phyloP scores from a whole-genome alignment of 2,888 invertebrate genomes.

The Plagodis dolabraria region DNA sequence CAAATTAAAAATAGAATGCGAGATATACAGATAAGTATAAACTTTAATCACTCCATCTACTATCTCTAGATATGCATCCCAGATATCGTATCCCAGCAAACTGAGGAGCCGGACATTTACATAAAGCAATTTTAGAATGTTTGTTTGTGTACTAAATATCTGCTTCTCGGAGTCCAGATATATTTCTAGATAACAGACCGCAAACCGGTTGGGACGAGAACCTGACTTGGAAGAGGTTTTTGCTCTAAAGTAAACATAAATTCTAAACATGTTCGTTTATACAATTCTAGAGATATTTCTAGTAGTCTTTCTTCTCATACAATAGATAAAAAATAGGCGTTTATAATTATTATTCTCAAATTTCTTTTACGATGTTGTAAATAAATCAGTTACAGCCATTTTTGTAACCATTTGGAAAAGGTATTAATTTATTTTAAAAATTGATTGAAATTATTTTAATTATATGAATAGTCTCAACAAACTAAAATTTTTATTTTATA shows the following conservation, averaged over 20 bases:
- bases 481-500: no score
- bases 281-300: no score
- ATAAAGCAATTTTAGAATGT: conserved; percentile 31
- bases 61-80: conserved; percentile 7
- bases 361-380: no score
- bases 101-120: conserved; percentile 22
- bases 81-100: conserved; percentile 17
- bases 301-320: no score
- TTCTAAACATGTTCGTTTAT: no score
- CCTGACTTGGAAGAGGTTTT: conserved; percentile 14
- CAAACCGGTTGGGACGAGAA: conserved; percentile 14
- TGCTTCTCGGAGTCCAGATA: conserved; percentile 33
- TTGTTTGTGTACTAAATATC: conserved; percentile 32
- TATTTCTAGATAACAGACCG: conserved; percentile 34
- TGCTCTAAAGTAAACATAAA: neutral
- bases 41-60: conserved; percentile 19
- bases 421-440: no score
- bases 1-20: neutral
- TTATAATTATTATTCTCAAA: no score
- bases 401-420: no score
- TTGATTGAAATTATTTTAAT: no score
- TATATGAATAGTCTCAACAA: no score
- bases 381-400: no score
- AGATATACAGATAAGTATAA: neutral
- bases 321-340: no score